These are phyloP conservation scores for Zaprionus kolodkinae DNA, from an alignment of 1,140 invertebrate species.

Conservation along the genomic window DNA sequence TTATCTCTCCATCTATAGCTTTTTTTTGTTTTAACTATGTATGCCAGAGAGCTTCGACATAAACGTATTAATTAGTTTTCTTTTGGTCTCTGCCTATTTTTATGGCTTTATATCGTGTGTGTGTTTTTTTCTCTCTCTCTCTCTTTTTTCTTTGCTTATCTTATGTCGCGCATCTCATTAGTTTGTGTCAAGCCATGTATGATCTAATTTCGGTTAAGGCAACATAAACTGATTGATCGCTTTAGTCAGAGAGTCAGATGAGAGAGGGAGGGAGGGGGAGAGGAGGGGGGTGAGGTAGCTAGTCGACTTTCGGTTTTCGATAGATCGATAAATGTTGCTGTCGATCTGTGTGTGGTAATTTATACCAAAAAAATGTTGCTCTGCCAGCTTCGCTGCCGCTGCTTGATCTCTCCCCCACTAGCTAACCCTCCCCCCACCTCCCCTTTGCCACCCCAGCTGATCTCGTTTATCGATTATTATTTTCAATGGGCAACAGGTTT, in stretches of 20 bases:
- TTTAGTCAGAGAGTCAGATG: background rate
- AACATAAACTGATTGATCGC: constrained; percentile 1
- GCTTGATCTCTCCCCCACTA: too few species aligned
- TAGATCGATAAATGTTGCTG: constrained; percentile 1
- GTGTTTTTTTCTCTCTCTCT: background rate
- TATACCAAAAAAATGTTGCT: background rate
- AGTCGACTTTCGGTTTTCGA: background rate
- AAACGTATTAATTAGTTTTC: constrained; percentile 7
- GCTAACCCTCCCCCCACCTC: background rate
- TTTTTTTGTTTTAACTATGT: background rate
- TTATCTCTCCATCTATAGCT: constrained; percentile 6
- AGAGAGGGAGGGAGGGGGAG: background rate
- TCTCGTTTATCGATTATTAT: background rate
- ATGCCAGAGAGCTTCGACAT: background rate
- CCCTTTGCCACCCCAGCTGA: background rate
- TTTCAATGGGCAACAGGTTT: constrained; percentile 39
- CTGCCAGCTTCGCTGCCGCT: background rate
- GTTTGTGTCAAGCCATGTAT: background rate
- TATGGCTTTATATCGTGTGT: background rate
- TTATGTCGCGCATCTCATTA: constrained; percentile 2
- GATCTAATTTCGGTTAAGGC: background rate
- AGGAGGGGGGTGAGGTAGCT: too few species aligned
- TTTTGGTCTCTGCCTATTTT: background rate
- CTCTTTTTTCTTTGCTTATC: background rate
- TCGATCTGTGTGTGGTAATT: background rate